Conservation (phyloP, 1,140 invertebrate species). For the Dendrolimus punctatus region DNA sequence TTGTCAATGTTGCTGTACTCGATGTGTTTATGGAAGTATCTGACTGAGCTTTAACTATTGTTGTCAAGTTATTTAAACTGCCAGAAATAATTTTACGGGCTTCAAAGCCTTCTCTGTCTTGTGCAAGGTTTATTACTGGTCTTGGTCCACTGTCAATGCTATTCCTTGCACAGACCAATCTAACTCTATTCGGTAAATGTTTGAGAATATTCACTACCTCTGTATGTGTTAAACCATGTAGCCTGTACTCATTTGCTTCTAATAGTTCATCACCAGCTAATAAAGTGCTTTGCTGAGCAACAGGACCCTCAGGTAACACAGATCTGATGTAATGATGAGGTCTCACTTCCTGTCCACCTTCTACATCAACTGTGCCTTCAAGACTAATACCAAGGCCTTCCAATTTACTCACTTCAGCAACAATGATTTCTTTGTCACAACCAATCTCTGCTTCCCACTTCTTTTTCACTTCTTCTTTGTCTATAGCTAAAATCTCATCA, state of each 20-base stretch:
- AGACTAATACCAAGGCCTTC: slow-evolving; percentile 92
- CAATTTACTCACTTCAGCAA: slow-evolving; percentile 88
- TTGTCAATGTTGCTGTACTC: slow-evolving; percentile 78
- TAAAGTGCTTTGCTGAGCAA: slow-evolving; percentile 85
- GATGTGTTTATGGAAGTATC: slow-evolving; percentile 88
- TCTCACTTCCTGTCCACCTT: slow-evolving; percentile 86
- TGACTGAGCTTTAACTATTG: slow-evolving; percentile 90
- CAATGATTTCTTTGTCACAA: slow-evolving; percentile 80
- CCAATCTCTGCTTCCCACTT: slow-evolving; percentile 84
- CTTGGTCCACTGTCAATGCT: slow-evolving; percentile 71
- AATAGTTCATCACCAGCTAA: slow-evolving; percentile 91
- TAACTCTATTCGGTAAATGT: slow-evolving; percentile 87
- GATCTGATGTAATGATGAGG: slow-evolving; percentile 91
- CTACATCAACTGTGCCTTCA: slow-evolving; percentile 93
- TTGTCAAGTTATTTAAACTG: slow-evolving; percentile 80
- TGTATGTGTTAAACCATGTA: slow-evolving; percentile 90
- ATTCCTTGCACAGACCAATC: slow-evolving; percentile 84
- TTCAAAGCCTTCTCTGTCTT: slow-evolving; percentile 84
- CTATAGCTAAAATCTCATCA: slow-evolving; percentile 71
- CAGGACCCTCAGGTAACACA: slow-evolving; percentile 90
- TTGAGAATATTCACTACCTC: slow-evolving; percentile 93
- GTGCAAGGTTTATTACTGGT: slow-evolving; percentile 82
- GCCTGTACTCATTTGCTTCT: slow-evolving; percentile 90
- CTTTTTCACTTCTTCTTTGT: slow-evolving; percentile 72
- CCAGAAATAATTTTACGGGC: slow-evolving; percentile 84